phyloP scores from a whole-genome alignment of 1,140 invertebrate species.

The Nylanderia fulva region DNA sequence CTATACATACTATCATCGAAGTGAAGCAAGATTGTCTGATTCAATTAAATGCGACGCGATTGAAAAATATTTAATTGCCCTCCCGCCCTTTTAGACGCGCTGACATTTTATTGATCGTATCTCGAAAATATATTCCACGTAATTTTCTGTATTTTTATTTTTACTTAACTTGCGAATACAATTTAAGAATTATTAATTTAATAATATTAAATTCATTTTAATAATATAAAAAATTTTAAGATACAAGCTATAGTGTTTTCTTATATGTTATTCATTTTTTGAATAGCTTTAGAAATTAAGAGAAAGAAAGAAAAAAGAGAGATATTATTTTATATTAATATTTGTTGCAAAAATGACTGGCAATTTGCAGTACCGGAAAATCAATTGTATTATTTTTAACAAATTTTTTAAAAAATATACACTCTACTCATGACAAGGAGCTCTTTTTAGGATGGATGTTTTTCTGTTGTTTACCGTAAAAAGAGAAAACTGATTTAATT shows the following conservation, averaged over 20 bases:
- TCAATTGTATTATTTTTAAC: not conserved
- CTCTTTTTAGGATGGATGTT: not conserved
- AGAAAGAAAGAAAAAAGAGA: too few relatives aligned
- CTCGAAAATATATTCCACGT: not conserved
- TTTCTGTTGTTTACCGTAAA: not conserved
- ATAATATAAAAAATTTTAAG: too few relatives aligned
- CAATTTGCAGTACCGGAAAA: not conserved
- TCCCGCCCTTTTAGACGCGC: not conserved
- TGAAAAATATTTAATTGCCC: not conserved
- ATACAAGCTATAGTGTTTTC: not conserved
- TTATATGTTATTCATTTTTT: not conserved
- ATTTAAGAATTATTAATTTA: too few relatives aligned
- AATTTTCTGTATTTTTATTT: not conserved
- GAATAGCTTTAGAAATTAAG: not conserved
- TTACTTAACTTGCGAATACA: not conserved
- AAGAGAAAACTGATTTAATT: constrained; percentile 7
- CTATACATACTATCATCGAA: constrained; percentile 9
- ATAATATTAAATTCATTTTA: too few relatives aligned
- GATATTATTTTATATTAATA: not conserved
- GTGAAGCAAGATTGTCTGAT: not conserved
- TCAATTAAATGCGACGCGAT: not conserved
- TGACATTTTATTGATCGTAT: not conserved
- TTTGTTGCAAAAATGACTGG: not conserved
- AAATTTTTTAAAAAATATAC: not conserved
- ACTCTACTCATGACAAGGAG: not conserved